These are phyloP conservation scores for Tamias sibiricus DNA, from an alignment of 2,113 vertebrate species.

Conservation along the genomic window DNA sequence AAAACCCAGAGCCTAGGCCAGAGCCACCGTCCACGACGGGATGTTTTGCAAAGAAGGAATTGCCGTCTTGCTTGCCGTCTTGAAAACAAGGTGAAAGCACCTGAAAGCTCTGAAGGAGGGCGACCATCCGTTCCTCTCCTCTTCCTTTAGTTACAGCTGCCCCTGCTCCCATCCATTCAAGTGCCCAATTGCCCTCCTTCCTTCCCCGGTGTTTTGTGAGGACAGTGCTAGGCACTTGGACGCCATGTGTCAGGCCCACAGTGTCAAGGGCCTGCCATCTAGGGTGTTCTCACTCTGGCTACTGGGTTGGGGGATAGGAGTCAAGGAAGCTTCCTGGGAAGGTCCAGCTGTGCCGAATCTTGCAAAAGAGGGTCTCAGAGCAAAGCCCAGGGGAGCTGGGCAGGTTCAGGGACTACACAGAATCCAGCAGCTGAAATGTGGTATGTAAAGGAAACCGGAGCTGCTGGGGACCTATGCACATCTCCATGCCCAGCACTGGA, in stretches of 20 bases:
- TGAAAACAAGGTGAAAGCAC: background rate
- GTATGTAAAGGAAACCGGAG: background rate
- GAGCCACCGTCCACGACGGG: background rate
- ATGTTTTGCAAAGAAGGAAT: background rate
- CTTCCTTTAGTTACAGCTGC: background rate
- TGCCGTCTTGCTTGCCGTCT: too few relatives aligned
- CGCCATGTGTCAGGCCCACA: background rate
- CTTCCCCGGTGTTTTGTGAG: background rate
- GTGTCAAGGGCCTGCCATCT: background rate
- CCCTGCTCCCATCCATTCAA: background rate
- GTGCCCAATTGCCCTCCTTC: background rate
- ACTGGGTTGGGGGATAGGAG: background rate
- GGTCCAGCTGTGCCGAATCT: background rate
- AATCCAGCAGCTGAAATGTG: background rate
- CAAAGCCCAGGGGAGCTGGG: background rate
- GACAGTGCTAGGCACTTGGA: background rate
- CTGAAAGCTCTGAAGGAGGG: background rate
- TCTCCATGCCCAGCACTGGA: background rate
- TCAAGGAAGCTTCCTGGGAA: background rate
- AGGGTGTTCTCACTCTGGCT: background rate
- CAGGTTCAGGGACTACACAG: background rate
- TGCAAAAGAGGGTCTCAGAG: background rate
- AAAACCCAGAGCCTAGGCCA: background rate
- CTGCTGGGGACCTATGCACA: background rate
- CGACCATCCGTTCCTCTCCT: background rate